Evolutionary conservation across 1,140 invertebrate species (phyloP).

Genomic region (Acromyrmex charruanus): DNA sequence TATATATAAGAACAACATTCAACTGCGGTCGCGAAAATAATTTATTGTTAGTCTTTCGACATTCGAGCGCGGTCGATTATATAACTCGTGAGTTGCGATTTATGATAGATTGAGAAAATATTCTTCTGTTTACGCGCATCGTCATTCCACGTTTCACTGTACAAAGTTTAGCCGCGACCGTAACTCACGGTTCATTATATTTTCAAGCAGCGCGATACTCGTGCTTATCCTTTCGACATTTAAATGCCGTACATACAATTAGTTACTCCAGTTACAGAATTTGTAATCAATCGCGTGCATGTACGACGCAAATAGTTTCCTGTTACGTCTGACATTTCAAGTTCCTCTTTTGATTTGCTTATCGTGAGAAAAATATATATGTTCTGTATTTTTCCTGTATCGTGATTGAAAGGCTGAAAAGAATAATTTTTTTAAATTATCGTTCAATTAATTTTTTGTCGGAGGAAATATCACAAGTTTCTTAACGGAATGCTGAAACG

Average conservation of each 20-base stretch:
- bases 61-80: constrained; percentile 15
- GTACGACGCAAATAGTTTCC: constrained; percentile 12
- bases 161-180: constrained; percentile 29
- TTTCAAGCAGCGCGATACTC: constrained; percentile 33
- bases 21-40: not conserved
- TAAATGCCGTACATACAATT: constrained; percentile 46
- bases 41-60: constrained; percentile 4
- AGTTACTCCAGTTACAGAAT: constrained; percentile 53
- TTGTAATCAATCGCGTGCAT: constrained; percentile 5
- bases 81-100: constrained; percentile 48
- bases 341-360: constrained; percentile 11
- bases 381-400: not conserved
- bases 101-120: not conserved
- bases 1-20: not conserved
- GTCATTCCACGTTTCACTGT: constrained; percentile 14
- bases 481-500: not conserved
- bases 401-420: not conserved
- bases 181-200: constrained; percentile 47
- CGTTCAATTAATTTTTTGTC: not conserved
- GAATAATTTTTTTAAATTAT: not conserved
- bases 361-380: not conserved
- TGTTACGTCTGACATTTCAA: constrained; percentile 42
- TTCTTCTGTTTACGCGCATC: constrained; percentile 19
- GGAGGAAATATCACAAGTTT: not conserved
- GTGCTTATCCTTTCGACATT: constrained; percentile 61